phyloP scores from a whole-genome alignment of 2,888 invertebrate species.

The Fragum fragum region DNA sequence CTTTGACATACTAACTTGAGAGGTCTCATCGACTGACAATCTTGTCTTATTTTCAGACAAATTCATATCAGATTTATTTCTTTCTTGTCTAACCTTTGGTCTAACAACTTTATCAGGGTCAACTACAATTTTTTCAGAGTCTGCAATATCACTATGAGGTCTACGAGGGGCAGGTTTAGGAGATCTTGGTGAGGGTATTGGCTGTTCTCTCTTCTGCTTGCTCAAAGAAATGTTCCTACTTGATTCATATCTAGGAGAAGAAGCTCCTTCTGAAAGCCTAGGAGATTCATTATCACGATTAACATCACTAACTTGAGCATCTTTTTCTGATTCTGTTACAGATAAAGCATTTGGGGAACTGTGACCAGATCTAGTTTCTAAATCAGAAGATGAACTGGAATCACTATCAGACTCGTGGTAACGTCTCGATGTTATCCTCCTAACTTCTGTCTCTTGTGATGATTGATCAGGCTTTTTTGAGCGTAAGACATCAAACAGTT shows the following conservation, averaged over 20 bases:
- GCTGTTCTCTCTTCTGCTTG: conserved; percentile 26
- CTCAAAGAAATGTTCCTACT: not conserved
- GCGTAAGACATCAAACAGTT: conserved; percentile 72
- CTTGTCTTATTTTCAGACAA: not conserved
- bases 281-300: conserved; percentile 43
- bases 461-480: conserved; percentile 56
- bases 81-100: conserved; percentile 42
- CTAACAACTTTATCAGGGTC: conserved; percentile 23
- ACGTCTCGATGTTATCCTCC: conserved; percentile 59
- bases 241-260: conserved; percentile 33
- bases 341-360: conserved; percentile 62
- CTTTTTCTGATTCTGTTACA: conserved; percentile 65
- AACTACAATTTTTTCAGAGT: conserved; percentile 7
- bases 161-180: conserved; percentile 48
- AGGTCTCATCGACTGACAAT: conserved; percentile 17
- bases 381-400: conserved; percentile 70
- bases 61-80: conserved; percentile 21
- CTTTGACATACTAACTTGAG: conserved; percentile 35
- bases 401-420: conserved; percentile 72
- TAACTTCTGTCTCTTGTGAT: conserved; percentile 56
- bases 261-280: conserved; percentile 24
- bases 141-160: conserved; percentile 19
- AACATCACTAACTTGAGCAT: conserved; percentile 49
- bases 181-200: conserved; percentile 49
- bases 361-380: conserved; percentile 31